These are phyloP conservation scores for Ibidorhyncha struthersii DNA, from an alignment of 2,113 vertebrate species.

Conservation along the genomic window DNA sequence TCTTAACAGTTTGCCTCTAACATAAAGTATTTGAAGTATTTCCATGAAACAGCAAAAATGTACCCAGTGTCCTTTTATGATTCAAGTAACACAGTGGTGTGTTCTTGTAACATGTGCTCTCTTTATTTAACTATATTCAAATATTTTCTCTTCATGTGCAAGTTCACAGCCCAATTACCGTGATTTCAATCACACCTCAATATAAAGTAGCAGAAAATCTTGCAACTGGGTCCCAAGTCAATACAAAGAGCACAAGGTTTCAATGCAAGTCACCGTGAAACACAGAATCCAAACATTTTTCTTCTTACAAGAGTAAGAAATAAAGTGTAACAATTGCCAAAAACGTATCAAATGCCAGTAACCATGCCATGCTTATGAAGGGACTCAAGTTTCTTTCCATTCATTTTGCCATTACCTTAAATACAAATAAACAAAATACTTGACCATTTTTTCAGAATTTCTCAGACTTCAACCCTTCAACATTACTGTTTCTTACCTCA, in stretches of 20 bases:
- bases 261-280: not conserved
- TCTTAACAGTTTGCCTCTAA: not conserved
- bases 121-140: not conserved
- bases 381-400: not conserved
- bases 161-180: not conserved
- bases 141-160: not conserved
- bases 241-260: not conserved
- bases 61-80: not conserved
- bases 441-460: fast-evolving
- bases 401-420: not conserved
- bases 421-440: not conserved
- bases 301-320: not conserved
- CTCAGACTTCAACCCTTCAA: not conserved
- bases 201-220: not conserved
- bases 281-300: fast-evolving
- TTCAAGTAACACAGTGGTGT: not conserved
- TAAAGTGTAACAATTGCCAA: not conserved
- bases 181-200: not conserved
- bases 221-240: not conserved
- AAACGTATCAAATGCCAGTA: not conserved
- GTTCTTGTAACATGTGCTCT: not conserved
- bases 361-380: not conserved
- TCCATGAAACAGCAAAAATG: not conserved
- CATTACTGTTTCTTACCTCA: slow-evolving; percentile 28
- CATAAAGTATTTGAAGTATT: not conserved